A percentile compares a stretch with the other conserved stretches of the same genome.
phyloP scores from a whole-genome alignment of 37 sponge, comb jelly and placozoan genomes.

The Chondrosia reniformis region DNA sequence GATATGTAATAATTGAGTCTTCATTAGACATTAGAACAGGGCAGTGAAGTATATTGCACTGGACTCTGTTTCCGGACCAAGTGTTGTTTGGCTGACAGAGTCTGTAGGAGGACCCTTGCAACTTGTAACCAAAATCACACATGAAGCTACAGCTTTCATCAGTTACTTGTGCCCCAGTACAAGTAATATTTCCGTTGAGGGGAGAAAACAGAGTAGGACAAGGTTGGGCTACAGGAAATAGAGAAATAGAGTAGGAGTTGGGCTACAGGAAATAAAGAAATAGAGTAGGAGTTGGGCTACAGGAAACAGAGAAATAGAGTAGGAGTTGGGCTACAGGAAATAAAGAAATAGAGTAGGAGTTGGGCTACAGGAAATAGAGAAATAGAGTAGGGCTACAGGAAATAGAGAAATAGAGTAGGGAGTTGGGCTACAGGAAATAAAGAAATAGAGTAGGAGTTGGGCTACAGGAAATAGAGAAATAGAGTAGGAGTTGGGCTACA shows the following conservation, averaged over 20 bases:
- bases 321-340: too few species aligned
- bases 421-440: too few species aligned
- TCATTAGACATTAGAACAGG: background rate
- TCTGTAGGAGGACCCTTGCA: background rate
- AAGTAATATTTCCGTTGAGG: slow-evolving; percentile 23
- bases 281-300: too few species aligned
- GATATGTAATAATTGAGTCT: background rate
- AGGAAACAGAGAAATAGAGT: too few species aligned
- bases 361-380: too few species aligned
- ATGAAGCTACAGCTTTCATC: slow-evolving; percentile 28
- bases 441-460: too few species aligned
- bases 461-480: too few species aligned
- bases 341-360: too few species aligned
- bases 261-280: too few species aligned
- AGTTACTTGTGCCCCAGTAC: slow-evolving; percentile 41
- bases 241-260: background rate
- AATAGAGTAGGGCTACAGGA: too few species aligned
- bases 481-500: too few species aligned
- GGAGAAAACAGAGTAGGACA: slow-evolving; percentile 23
- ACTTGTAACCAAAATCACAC: slow-evolving; percentile 22
- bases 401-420: too few species aligned
- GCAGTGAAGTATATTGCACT: background rate
- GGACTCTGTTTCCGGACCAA: slow-evolving; percentile 8
- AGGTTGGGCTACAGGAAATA: slow-evolving; percentile 12
- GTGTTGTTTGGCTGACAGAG: slow-evolving; percentile 25